Conservation (phyloP, 1,140 invertebrate species). For the Tenebrio molitor region DNA sequence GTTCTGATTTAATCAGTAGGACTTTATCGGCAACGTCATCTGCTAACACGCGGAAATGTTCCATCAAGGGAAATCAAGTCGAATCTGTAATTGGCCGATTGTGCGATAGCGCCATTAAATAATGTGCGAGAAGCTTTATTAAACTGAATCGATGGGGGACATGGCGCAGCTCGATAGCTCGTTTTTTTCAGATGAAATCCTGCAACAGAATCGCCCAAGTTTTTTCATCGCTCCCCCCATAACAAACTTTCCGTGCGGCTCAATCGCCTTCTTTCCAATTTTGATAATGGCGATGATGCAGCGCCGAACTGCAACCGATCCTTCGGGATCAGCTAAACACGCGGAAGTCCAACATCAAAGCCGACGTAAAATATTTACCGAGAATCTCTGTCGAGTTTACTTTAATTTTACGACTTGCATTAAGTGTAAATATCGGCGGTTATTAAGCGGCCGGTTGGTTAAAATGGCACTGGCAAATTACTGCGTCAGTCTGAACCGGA, state of each 20-base stretch:
- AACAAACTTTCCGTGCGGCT: not conserved
- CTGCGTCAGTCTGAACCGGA: not conserved
- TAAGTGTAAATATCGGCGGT: constrained; percentile 16
- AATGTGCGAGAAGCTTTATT: constrained; percentile 12
- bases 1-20: constrained; percentile 36
- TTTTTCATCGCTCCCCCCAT: not conserved
- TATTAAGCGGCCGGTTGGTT: constrained; percentile 6
- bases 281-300: constrained; percentile 4
- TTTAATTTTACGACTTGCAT: constrained; percentile 23
- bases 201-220: not conserved
- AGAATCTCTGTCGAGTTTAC: not conserved
- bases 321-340: no score
- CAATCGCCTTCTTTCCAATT: not conserved
- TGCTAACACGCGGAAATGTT: constrained; percentile 23
- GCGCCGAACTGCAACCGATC: no score
- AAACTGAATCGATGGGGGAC: not conserved
- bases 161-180: not conserved
- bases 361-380: not conserved
- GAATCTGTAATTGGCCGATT: constrained; percentile 24
- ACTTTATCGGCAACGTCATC: constrained; percentile 27
- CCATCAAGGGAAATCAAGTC: constrained; percentile 23
- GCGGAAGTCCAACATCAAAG: constrained; percentile 22
- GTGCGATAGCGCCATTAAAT: constrained; percentile 13
- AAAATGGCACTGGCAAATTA: constrained; percentile 14
- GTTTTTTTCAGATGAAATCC: not conserved